A percentile compares a stretch with the other conserved stretches of the same genome.
Conservation (phyloP, 2,888 invertebrate genomes). For the Cyclophora punctaria region DNA sequence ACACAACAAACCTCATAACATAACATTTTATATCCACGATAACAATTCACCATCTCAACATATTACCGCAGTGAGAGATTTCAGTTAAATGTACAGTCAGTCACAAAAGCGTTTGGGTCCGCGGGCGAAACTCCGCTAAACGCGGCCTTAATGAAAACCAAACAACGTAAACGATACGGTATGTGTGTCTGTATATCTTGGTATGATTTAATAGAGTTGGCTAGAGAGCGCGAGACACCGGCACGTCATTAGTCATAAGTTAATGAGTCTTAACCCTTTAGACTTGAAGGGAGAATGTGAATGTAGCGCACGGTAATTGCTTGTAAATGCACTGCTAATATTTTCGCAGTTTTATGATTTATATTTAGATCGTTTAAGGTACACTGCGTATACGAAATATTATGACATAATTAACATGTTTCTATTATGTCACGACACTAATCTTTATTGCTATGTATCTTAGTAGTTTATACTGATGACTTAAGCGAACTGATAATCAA, state of each 20-base stretch:
- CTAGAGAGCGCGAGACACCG: constrained; percentile 29
- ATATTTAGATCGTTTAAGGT: too few relatives aligned
- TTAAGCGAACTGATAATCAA: too few relatives aligned
- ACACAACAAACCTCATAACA: too few relatives aligned
- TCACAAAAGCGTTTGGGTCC: constrained; percentile 2
- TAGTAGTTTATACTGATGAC: too few relatives aligned
- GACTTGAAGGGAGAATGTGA: constrained; percentile 3
- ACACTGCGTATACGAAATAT: too few relatives aligned
- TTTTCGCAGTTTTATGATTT: too few relatives aligned
- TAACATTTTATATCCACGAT: too few relatives aligned
- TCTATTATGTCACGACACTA: too few relatives aligned
- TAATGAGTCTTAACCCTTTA: constrained; percentile 38
- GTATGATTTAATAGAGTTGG: constrained; percentile 39
- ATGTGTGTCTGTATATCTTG: neutral
- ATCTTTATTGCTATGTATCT: too few relatives aligned
- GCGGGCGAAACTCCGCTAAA: constrained; percentile 7
- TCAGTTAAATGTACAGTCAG: neutral
- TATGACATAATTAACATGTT: too few relatives aligned
- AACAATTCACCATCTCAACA: constrained; percentile 1
- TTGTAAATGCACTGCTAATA: neutral
- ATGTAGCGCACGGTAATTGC: neutral
- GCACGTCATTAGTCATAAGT: constrained; percentile 47
- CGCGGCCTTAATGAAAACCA: constrained; percentile 17
- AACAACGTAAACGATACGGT: constrained; percentile 13
- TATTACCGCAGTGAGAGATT: too few relatives aligned